These are phyloP conservation scores for Epinephelus cyanopodus DNA, from an alignment of 2,113 vertebrate species.

Conservation along the genomic window DNA sequence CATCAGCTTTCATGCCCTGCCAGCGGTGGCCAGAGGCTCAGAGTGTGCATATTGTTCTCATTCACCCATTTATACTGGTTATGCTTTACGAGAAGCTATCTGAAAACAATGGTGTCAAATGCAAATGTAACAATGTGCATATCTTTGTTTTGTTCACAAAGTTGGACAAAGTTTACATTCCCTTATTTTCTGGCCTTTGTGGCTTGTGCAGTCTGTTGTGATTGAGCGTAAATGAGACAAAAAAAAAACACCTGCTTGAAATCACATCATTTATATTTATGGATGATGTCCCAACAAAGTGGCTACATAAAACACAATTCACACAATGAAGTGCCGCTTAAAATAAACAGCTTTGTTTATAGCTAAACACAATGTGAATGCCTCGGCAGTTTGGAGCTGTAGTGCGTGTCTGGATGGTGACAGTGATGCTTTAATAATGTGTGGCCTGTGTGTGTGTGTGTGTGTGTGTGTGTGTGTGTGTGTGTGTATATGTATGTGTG, in stretches of 20 bases:
- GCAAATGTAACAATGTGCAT: slow-evolving; percentile 12
- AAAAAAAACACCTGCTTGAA: slow-evolving; percentile 21
- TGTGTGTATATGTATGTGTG: background rate
- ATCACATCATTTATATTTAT: slow-evolving; percentile 2
- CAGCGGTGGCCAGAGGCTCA: slow-evolving; percentile 23
- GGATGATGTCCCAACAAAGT: background rate
- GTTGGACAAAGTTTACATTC: background rate
- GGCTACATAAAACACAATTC: background rate
- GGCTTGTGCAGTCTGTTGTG: background rate
- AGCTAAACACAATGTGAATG: background rate
- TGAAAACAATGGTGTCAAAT: slow-evolving; percentile 16
- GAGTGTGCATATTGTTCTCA: slow-evolving; percentile 34
- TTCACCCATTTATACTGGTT: slow-evolving; percentile 12
- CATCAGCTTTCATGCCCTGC: slow-evolving; percentile 23
- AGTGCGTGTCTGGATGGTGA: slow-evolving; percentile 10
- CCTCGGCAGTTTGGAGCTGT: background rate
- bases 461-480: slow-evolving; percentile 18
- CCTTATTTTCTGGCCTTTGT: background rate
- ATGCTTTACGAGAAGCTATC: slow-evolving; percentile 17
- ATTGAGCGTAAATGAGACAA: background rate
- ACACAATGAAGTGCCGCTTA: background rate
- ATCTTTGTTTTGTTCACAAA: background rate
- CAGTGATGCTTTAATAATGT: slow-evolving; percentile 52
- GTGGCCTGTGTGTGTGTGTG: slow-evolving; percentile 6
- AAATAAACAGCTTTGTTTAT: background rate